Percentiles rank a stretch among this genome's conserved stretches.
phyloP scores from a whole-genome alignment of 2,888 invertebrate genomes.

The Morpho achilles region DNA sequence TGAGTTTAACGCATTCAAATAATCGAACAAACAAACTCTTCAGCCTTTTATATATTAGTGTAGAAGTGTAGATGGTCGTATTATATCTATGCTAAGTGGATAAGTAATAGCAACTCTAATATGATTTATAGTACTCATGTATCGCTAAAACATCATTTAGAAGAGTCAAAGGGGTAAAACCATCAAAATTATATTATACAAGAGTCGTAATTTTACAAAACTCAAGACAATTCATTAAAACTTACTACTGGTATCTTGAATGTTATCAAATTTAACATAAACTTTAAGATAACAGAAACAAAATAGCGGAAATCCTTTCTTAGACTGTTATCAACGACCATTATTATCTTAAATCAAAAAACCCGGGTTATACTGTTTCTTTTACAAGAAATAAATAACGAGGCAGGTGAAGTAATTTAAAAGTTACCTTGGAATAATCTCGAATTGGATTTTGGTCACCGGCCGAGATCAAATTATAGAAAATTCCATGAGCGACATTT shows the following conservation, averaged over 20 bases:
- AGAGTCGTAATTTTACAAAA: conserved; percentile 55
- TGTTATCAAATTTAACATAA: conserved; percentile 73
- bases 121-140: neutral
- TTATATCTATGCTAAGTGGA: too few relatives aligned
- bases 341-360: conserved; percentile 73
- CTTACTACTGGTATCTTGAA: conserved; percentile 62
- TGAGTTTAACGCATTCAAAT: too few relatives aligned
- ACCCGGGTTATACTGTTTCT: conserved; percentile 74
- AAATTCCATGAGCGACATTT: too few relatives aligned
- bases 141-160: neutral
- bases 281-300: conserved; percentile 73
- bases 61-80: too few relatives aligned
- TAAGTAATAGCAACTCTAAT: too few relatives aligned
- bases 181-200: conserved; percentile 4
- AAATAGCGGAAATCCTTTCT: conserved; percentile 78
- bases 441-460: neutral
- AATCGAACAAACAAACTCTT: too few relatives aligned
- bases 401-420: conserved; percentile 66
- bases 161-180: neutral
- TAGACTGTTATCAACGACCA: conserved; percentile 72
- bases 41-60: too few relatives aligned
- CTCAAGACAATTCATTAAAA: conserved; percentile 70
- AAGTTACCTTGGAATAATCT: conserved; percentile 47
- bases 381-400: conserved; percentile 71
- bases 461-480: neutral